Conservation (phyloP, 2,888 invertebrate genomes). For the Metallyticus violacea region DNA sequence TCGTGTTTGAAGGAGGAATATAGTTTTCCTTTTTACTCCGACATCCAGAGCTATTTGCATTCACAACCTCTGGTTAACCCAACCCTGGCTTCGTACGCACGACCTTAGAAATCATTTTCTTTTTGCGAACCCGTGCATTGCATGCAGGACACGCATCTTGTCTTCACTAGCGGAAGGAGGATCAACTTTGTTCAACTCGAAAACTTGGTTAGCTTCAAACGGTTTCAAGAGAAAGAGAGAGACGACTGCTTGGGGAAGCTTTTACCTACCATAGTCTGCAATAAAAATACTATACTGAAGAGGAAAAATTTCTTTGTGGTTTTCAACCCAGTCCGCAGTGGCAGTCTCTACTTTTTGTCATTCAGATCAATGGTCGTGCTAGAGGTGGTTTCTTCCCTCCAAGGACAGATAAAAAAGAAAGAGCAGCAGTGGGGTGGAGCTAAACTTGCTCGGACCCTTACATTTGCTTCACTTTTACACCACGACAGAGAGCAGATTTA, state of each 20-base stretch:
- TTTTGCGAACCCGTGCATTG: constrained; percentile 17
- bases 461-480: too few species aligned
- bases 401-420: background rate
- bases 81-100: background rate
- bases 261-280: background rate
- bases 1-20: background rate
- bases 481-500: too few species aligned
- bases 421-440: background rate
- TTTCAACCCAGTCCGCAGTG: background rate
- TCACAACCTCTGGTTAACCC: background rate
- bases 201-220: constrained; percentile 19
- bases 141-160: constrained; percentile 22
- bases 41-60: background rate
- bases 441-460: background rate
- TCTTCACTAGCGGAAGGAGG: background rate
- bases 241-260: background rate
- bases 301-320: constrained; percentile 15
- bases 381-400: background rate
- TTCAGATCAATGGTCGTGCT: background rate
- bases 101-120: constrained; percentile 18
- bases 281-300: constrained; percentile 15
- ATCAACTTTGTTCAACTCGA: constrained; percentile 13
- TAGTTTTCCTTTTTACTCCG: background rate
- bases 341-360: background rate
- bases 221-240: background rate